Conservation (phyloP, 92 coral and sea anemone genomes). For the Epizoanthus ramosus region DNA sequence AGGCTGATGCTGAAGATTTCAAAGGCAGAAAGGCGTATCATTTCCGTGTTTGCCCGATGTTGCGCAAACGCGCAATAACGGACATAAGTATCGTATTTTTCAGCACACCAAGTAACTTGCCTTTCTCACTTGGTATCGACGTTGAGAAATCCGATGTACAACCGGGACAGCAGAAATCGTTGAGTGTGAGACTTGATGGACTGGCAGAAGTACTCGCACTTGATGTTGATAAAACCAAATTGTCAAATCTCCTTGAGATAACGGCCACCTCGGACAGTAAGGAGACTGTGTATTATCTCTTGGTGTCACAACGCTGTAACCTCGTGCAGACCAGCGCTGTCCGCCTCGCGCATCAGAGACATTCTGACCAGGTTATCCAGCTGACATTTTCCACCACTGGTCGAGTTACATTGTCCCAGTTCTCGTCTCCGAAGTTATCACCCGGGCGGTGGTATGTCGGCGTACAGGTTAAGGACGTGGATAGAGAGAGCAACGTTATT, state of each 20-base stretch:
- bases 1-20: too few species aligned
- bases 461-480: slow-evolving; percentile 44
- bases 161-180: slow-evolving; percentile 47
- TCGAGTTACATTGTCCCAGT: slow-evolving; percentile 81
- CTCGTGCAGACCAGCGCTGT: slow-evolving; percentile 56
- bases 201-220: slow-evolving; percentile 23
- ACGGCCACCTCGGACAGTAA: slow-evolving; percentile 63
- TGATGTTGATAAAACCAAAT: slow-evolving; percentile 53
- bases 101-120: not conserved
- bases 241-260: slow-evolving; percentile 67
- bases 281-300: slow-evolving; percentile 55
- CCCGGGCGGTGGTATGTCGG: slow-evolving; percentile 90
- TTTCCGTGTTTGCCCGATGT: not conserved
- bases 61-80: too few species aligned
- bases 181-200: slow-evolving; percentile 45
- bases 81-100: not conserved
- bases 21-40: too few species aligned
- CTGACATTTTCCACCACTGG: slow-evolving; percentile 83
- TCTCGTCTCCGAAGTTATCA: slow-evolving; percentile 72
- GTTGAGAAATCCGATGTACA: slow-evolving; percentile 31
- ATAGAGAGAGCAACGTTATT: not conserved
- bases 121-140: not conserved
- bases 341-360: slow-evolving; percentile 40
- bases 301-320: slow-evolving; percentile 71
- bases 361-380: slow-evolving; percentile 32